phyloP scores from a whole-genome alignment of 1,140 invertebrate species.

The Pristionchus pacificus region DNA sequence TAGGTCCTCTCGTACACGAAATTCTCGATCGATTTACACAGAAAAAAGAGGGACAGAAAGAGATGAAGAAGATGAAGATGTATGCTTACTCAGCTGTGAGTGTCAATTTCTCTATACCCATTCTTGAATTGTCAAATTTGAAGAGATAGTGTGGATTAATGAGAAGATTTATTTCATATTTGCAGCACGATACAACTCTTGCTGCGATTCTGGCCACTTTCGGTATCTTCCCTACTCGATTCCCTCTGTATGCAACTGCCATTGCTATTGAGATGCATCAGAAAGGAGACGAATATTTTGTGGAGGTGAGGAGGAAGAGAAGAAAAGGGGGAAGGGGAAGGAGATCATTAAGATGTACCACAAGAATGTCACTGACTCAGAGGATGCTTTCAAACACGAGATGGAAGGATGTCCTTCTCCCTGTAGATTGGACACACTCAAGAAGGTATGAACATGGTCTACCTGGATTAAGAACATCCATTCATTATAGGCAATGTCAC shows the following conservation, averaged over 20 bases:
- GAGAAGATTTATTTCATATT: constrained; percentile 1
- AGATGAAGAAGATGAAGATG: constrained; percentile 20
- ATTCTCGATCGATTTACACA: constrained; percentile 29
- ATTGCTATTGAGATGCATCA: constrained; percentile 32
- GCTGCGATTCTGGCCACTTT: constrained; percentile 32
- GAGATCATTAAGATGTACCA: constrained; percentile 13
- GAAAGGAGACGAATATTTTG: constrained; percentile 13
- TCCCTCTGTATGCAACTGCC: constrained; percentile 35
- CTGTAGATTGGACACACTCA: constrained; percentile 23
- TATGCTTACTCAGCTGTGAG: constrained; percentile 36
- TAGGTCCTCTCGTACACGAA: constrained; percentile 28
- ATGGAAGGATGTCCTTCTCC: constrained; percentile 26
- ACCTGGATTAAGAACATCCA: too few relatives aligned
- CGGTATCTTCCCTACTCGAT: constrained; percentile 27
- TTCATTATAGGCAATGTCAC: constrained; percentile 14
- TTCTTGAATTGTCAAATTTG: constrained; percentile 1
- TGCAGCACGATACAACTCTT: constrained; percentile 37
- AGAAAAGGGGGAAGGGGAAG: background rate
- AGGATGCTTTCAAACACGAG: constrained; percentile 11
- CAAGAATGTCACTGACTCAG: constrained; percentile 32
- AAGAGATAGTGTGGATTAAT: too few relatives aligned
- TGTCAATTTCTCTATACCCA: background rate
- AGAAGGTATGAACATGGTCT: background rate
- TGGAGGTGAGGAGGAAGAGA: background rate
- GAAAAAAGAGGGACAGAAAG: constrained; percentile 22